phyloP scores from a whole-genome alignment of 1,140 invertebrate genomes.

The Sycophaga agraensis region DNA sequence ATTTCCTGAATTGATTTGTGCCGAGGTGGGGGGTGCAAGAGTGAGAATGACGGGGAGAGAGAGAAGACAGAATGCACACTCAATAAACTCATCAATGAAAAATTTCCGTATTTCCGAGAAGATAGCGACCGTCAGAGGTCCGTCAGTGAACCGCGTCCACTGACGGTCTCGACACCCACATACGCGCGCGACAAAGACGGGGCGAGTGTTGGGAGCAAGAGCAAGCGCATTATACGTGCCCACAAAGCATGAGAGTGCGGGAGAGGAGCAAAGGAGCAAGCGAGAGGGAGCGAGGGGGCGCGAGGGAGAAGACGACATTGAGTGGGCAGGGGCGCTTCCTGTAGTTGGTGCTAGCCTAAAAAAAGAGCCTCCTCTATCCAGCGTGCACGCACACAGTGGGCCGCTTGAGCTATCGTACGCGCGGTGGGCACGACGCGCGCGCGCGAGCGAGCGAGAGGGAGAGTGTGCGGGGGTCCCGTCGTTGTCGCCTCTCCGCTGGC shows the following conservation, averaged over 20 bases:
- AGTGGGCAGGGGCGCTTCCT: slow-evolving; percentile 30
- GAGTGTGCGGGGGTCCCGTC: not conserved
- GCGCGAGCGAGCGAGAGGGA: slow-evolving; percentile 7
- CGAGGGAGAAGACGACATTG: slow-evolving; percentile 8
- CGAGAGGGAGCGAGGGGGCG: not conserved
- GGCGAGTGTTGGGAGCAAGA: not conserved
- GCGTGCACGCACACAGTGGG: too few relatives aligned
- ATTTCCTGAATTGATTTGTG: too few relatives aligned
- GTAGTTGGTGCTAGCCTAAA: slow-evolving; percentile 31
- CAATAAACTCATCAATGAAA: slow-evolving; percentile 8
- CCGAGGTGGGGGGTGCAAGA: not conserved
- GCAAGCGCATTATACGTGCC: slow-evolving; percentile 1
- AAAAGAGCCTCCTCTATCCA: too few relatives aligned
- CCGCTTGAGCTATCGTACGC: too few relatives aligned
- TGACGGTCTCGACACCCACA: not conserved
- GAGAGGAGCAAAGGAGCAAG: not conserved
- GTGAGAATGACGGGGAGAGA: too few relatives aligned
- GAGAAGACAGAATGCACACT: not conserved
- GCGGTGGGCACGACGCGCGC: slow-evolving; percentile 18
- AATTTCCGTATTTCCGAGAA: slow-evolving; percentile 13
- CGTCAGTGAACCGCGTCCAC: not conserved
- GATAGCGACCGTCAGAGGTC: not conserved
- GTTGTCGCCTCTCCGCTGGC: not conserved
- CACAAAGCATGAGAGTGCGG: slow-evolving; percentile 21
- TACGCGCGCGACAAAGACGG: not conserved